phyloP scores from a whole-genome alignment of 2,113 vertebrate genomes.

The Acrocephalus arundinaceus region DNA sequence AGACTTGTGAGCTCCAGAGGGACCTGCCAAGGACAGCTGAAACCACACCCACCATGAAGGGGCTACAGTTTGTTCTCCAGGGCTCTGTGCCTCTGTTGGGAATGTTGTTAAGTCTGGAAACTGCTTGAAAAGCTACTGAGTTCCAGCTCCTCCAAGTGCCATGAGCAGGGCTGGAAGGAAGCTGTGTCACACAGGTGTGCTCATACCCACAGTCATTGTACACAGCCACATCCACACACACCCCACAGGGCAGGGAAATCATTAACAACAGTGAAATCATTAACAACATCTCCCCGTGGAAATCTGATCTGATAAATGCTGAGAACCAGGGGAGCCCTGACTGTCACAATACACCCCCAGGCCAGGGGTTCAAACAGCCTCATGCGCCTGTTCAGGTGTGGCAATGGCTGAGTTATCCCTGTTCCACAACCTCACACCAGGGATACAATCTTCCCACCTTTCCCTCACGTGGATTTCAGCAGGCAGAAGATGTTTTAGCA shows the following conservation, averaged over 20 bases:
- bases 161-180: not conserved
- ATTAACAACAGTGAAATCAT: not conserved
- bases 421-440: not conserved
- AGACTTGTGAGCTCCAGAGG: not conserved
- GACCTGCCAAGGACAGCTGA: not conserved
- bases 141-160: not conserved
- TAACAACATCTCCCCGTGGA: not conserved
- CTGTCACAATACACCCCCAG: not conserved
- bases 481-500: not conserved
- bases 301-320: not conserved
- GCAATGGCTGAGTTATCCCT: rapidly evolving
- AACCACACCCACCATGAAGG: not conserved
- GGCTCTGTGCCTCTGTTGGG: not conserved
- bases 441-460: not conserved
- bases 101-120: not conserved
- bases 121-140: not conserved
- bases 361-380: not conserved
- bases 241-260: not conserved
- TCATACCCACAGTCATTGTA: rapidly evolving
- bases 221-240: not conserved
- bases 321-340: not conserved
- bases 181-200: rapidly evolving
- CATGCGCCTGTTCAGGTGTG: too few species aligned
- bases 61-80: not conserved
- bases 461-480: not conserved